A percentile compares a stretch with the other conserved stretches of the same genome.
Evolutionary conservation across 2,113 vertebrate species (phyloP).

Genomic region (Mirza zaza): DNA sequence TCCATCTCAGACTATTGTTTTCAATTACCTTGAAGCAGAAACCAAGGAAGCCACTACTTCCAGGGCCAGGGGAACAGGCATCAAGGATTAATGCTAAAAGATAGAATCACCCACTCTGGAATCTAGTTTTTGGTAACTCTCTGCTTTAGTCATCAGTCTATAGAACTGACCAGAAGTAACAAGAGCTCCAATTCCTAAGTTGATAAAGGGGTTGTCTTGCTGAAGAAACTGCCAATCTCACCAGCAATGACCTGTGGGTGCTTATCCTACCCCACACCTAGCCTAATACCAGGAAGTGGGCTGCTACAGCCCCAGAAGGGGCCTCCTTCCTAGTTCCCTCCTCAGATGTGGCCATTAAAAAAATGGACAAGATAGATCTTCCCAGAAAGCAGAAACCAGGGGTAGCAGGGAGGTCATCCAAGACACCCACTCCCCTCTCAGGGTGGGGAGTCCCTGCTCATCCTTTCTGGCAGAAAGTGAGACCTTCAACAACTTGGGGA

Average conservation of each 20-base stretch:
- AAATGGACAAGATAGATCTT: background rate
- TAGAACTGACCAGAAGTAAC: background rate
- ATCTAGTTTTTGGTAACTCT: background rate
- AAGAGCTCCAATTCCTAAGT: background rate
- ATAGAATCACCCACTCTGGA: background rate
- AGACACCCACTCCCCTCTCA: background rate
- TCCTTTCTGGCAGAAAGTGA: background rate
- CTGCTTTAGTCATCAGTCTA: background rate
- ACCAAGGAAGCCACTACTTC: background rate
- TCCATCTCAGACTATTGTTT: background rate
- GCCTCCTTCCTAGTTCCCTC: background rate
- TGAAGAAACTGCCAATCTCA: background rate
- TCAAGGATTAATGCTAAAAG: background rate
- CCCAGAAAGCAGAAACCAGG: background rate
- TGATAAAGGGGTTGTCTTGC: background rate
- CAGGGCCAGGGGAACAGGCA: background rate
- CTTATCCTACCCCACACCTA: background rate
- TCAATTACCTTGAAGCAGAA: background rate
- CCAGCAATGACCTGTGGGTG: background rate
- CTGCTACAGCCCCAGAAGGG: background rate
- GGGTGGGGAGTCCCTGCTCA: background rate
- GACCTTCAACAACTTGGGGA: background rate
- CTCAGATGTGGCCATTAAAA: background rate
- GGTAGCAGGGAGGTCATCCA: background rate
- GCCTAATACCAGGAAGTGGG: background rate